Conservation (phyloP, 2,797 vertebrate species). For the Odontamblyopus lacepedii region DNA sequence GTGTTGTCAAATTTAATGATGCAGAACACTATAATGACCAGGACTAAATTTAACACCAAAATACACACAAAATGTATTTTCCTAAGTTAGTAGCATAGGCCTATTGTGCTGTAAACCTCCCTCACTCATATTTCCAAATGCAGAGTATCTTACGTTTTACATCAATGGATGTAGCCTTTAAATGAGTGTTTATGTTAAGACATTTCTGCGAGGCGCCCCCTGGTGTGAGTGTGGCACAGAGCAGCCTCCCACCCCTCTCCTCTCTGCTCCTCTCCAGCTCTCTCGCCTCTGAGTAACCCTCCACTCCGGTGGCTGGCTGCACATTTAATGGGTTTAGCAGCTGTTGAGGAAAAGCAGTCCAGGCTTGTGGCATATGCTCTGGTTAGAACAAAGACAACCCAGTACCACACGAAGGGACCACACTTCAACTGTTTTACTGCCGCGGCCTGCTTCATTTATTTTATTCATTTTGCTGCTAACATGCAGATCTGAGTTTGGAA, state of each 20-base stretch:
- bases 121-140: too few species aligned
- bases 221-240: constrained; percentile 55
- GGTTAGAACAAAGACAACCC: constrained; percentile 71
- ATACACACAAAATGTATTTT: too few species aligned
- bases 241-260: constrained; percentile 52
- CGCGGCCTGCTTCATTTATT: constrained; percentile 46
- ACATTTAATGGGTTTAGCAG: constrained; percentile 78
- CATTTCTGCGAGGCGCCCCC: constrained; percentile 57
- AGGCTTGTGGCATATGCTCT: constrained; percentile 75
- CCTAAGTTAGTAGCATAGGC: too few species aligned
- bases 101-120: too few species aligned
- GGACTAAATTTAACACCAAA: too few species aligned
- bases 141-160: too few species aligned
- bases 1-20: too few species aligned
- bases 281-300: constrained; percentile 14
- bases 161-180: not conserved
- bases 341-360: constrained; percentile 75
- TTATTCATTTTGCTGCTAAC: constrained; percentile 36
- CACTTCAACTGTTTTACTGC: constrained; percentile 52
- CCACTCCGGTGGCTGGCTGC: constrained; percentile 72
- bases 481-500: constrained; percentile 14
- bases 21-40: too few species aligned
- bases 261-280: constrained; percentile 29
- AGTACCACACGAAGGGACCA: constrained; percentile 45
- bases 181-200: constrained; percentile 44